Percentiles rank a stretch among this genome's conserved stretches.
phyloP scores from a whole-genome alignment of 1,140 invertebrate genomes.

The Spodoptera frugiperda region DNA sequence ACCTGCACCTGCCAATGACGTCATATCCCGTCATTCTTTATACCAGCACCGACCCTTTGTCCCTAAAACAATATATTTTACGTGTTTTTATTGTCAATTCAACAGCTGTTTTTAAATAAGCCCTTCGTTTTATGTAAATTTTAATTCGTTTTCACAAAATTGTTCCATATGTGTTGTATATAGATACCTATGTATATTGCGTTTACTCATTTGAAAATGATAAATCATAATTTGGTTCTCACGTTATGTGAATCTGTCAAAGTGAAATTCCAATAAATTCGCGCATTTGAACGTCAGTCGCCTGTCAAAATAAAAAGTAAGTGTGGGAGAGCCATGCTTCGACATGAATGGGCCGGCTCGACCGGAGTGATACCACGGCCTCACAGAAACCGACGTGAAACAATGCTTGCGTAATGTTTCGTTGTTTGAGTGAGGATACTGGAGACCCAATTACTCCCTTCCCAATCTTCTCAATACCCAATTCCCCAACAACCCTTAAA shows the following conservation, averaged over 20 bases:
- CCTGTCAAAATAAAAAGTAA: too few species aligned
- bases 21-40: slow-evolving; percentile 58
- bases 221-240: too few species aligned
- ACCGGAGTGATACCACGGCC: too few species aligned
- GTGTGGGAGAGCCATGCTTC: too few species aligned
- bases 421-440: too few species aligned
- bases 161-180: too few species aligned
- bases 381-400: too few species aligned
- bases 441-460: too few species aligned
- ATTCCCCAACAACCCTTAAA: too few species aligned
- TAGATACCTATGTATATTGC: background rate
- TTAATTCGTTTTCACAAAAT: background rate
- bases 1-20: slow-evolving; percentile 62
- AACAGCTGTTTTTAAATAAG: background rate
- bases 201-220: background rate
- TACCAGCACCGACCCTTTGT: slow-evolving; percentile 47
- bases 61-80: slow-evolving; percentile 34
- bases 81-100: background rate
- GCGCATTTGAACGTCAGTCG: background rate
- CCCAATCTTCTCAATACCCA: too few species aligned
- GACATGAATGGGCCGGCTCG: too few species aligned
- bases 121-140: background rate
- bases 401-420: too few species aligned
- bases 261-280: background rate
- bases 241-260: background rate